Percentiles rank a stretch among this genome's conserved stretches.
phyloP scores from a whole-genome alignment of 2,888 invertebrate genomes.

The Platycheirus albimanus region DNA sequence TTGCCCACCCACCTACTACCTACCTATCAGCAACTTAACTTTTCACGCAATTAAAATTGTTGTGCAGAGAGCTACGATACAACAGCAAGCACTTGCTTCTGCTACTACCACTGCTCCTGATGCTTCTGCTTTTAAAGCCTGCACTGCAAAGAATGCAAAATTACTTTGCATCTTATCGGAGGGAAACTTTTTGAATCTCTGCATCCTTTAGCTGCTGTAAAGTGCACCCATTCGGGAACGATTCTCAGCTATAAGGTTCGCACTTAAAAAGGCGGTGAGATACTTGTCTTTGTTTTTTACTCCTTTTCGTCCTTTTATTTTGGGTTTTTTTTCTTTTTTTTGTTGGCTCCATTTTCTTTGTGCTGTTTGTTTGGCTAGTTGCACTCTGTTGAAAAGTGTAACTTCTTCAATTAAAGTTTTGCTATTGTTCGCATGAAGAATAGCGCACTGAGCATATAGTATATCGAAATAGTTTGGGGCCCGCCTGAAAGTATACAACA shows the following conservation, averaged over 20 bases:
- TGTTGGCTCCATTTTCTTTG: slow-evolving; percentile 6
- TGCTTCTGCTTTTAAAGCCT: neutral
- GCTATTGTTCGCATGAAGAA: slow-evolving; percentile 71
- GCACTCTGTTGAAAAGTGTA: slow-evolving; percentile 71
- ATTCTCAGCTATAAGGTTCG: slow-evolving; percentile 60
- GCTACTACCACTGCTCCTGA: slow-evolving; percentile 8
- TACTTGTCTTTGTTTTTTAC: slow-evolving; percentile 52
- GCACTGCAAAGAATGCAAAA: slow-evolving; percentile 68
- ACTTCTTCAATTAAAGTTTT: slow-evolving; percentile 74
- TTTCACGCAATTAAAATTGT: slow-evolving; percentile 74
- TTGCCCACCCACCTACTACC: slow-evolving; percentile 1
- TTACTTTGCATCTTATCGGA: slow-evolving; percentile 72
- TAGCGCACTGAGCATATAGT: slow-evolving; percentile 15
- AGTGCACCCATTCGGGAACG: slow-evolving; percentile 49
- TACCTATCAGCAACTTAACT: slow-evolving; percentile 72
- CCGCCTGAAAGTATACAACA: neutral
- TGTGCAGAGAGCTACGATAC: slow-evolving; percentile 49
- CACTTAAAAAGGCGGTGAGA: slow-evolving; percentile 71
- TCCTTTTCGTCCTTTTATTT: slow-evolving; percentile 17
- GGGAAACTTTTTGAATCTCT: slow-evolving; percentile 62
- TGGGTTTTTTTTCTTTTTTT: slow-evolving; percentile 2
- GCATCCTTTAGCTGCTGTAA: slow-evolving; percentile 22
- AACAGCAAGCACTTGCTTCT: neutral
- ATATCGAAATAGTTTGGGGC: slow-evolving; percentile 5
- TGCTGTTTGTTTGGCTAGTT: slow-evolving; percentile 72